These are phyloP conservation scores for Semnornis frantzii DNA, from an alignment of 2,113 vertebrate genomes.

Conservation along the genomic window DNA sequence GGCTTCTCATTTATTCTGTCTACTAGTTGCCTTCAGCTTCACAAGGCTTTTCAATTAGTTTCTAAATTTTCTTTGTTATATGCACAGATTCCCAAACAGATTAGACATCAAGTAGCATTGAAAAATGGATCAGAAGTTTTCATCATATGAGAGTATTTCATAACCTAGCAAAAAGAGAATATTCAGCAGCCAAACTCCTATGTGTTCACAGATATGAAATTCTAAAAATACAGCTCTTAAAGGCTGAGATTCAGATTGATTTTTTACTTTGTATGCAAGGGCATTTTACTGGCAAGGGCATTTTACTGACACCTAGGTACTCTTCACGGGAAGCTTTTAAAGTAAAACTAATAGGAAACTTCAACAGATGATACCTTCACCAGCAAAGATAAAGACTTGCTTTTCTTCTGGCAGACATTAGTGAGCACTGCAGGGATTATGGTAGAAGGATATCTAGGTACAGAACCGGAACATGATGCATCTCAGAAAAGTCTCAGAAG, in stretches of 20 bases:
- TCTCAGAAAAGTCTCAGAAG: neutral
- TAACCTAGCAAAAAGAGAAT: neutral
- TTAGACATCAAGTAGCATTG: neutral
- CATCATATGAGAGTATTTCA: neutral
- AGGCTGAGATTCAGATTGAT: neutral
- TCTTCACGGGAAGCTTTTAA: neutral
- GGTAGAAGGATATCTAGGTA: neutral
- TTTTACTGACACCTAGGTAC: neutral
- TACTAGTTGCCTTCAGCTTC: neutral
- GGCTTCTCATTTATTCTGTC: neutral
- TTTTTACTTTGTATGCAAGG: neutral
- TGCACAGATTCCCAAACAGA: neutral
- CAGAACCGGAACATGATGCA: neutral
- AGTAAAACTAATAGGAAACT: neutral
- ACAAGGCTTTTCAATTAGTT: neutral
- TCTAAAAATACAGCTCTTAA: neutral
- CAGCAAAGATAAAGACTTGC: neutral
- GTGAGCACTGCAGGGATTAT: neutral
- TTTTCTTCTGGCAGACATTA: neutral
- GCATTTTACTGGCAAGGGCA: neutral
- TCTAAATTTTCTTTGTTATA: neutral
- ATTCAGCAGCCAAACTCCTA: neutral
- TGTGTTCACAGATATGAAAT: no score
- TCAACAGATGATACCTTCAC: neutral
- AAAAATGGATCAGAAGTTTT: neutral